Conservation (phyloP, 2,113 vertebrate species). For the Ochotona curzoniae region DNA sequence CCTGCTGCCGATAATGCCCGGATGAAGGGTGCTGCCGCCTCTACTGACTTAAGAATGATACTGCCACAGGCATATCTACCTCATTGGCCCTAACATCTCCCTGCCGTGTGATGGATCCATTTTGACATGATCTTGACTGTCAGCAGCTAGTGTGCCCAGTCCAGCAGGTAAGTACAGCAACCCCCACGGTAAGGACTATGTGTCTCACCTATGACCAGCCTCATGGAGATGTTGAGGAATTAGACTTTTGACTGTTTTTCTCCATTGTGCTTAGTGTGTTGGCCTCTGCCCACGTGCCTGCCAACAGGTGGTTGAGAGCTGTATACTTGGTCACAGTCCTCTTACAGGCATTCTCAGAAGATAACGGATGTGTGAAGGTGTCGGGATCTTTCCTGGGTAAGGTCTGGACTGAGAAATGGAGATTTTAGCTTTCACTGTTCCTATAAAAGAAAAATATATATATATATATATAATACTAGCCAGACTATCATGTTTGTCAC, state of each 20-base stretch:
- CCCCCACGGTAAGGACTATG: background rate
- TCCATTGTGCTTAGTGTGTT: background rate
- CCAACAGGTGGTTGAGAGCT: background rate
- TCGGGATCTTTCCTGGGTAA: background rate
- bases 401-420: background rate
- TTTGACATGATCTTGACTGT: background rate
- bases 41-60: too few relatives aligned
- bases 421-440: background rate
- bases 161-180: background rate
- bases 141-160: background rate
- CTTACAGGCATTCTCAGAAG: background rate
- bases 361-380: background rate
- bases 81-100: background rate
- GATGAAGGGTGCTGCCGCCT: too few relatives aligned
- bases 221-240: background rate
- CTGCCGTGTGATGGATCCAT: background rate
- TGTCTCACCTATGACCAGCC: background rate
- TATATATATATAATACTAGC: background rate
- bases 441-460: background rate
- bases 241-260: background rate
- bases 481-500: background rate
- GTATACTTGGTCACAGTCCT: background rate
- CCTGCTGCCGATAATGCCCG: fast-evolving
- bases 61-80: too few relatives aligned
- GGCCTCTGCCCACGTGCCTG: background rate